Evolutionary conservation across 2,113 vertebrate species (phyloP), one percentile per base, ranked within the genome.

Genomic region (Anser brachyrhynchus): DNA sequence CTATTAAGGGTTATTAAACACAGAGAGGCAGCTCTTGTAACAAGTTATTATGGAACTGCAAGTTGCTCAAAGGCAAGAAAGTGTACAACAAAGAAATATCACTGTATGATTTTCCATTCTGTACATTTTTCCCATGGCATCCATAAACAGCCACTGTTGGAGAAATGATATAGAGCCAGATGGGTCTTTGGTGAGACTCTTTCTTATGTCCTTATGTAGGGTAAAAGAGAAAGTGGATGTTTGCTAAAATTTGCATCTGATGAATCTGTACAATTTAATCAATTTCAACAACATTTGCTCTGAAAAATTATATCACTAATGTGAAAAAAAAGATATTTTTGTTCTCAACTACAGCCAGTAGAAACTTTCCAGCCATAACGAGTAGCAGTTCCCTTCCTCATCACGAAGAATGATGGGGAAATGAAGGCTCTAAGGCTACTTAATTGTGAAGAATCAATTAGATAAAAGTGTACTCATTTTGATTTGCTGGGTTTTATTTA

Each of bases 371-470:
- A 91, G 54, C 66, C 52, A 64, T 93, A 59, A 77, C 71, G 79
- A 79, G 86, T 46, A 73, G 54, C 69, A 85, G 37, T 29, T 13
- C 35, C 65, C 58, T 84, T 94, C n/a, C 49, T 87, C 69, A 57
- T 22, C 10, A 20, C 39, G 87, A 87, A 94, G 85, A 95, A 90
- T 72, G 29, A 67, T 74, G 78, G 79, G 83, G 66, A 97, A 96
- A 94, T 90, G 51, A 84, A 71, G 87, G 74, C 70, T 96, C 65
- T 88, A 76, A 82, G 89, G 73, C 84, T 94, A 65, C 84, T 93
- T 94, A 95, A 94, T 95, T 95, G 88, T 88, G 94, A 96, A 95
- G 87, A 94, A 35, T 77, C 84, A 88, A 73, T 93, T 95, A 93
- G 94, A 95, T 91, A 96, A 95, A 95, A 88, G 78, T 71, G n/a